A percentile compares a stretch with the other conserved stretches of the same genome.
phyloP scores from a whole-genome alignment of 1,140 invertebrate species.

The Steinernema feltiae region DNA sequence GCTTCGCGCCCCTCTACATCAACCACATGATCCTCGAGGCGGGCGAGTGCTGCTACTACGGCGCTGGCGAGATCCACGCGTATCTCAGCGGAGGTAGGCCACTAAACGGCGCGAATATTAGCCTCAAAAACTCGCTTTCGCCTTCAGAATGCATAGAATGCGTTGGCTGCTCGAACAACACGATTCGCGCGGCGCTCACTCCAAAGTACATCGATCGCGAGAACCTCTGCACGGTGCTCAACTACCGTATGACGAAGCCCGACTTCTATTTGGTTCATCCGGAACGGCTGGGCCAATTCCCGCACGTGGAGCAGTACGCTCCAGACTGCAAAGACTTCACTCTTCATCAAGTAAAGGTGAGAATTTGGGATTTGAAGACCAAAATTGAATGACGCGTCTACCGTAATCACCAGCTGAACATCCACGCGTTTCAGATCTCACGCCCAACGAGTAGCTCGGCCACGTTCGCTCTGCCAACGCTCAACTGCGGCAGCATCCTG shows the following conservation, averaged over 20 bases:
- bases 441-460: conserved; percentile 15
- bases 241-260: conserved; percentile 66
- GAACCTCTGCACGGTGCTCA: conserved; percentile 75
- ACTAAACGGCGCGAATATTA: not conserved
- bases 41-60: conserved; percentile 87
- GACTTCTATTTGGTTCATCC: conserved; percentile 46
- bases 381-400: no score
- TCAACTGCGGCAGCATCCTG: conserved; percentile 48
- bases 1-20: conserved; percentile 83
- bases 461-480: conserved; percentile 28
- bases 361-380: no score
- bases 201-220: conserved; percentile 87
- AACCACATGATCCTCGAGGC: conserved; percentile 78
- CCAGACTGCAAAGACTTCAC: conserved; percentile 55
- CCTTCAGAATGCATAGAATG: conserved; percentile 90
- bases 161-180: conserved; percentile 97
- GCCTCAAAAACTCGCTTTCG: not conserved
- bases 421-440: conserved; percentile 31
- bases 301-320: conserved; percentile 46
- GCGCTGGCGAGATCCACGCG: conserved; percentile 87
- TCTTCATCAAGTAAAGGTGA: conserved; percentile 47
- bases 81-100: conserved; percentile 81
- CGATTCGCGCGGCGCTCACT: conserved; percentile 87
- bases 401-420: no score
- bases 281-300: conserved; percentile 22